These are phyloP conservation scores for Porites australiensis DNA, from an alignment of 64 coral and sea anemone species.

Conservation along the genomic window DNA sequence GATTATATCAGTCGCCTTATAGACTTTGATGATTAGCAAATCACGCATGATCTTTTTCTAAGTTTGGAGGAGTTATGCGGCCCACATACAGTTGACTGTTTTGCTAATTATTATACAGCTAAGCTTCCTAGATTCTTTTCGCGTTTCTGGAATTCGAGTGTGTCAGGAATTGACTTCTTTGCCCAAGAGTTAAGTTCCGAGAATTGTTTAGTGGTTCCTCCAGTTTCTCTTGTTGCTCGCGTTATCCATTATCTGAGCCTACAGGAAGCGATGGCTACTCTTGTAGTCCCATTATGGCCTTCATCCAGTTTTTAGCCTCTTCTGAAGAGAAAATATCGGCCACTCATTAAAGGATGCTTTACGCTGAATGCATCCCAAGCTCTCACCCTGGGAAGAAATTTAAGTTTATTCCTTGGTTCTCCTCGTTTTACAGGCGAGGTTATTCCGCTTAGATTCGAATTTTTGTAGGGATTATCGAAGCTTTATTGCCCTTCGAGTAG, in stretches of 20 bases:
- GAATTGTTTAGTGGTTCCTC: too few species aligned
- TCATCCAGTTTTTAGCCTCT: conserved; percentile 39
- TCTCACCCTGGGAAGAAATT: not conserved
- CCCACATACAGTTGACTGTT: conserved; percentile 19
- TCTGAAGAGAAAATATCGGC: not conserved
- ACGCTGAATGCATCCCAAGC: not conserved
- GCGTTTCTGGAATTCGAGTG: conserved; percentile 27
- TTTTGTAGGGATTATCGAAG: not conserved
- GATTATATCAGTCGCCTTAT: conserved; percentile 18
- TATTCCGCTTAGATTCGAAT: not conserved
- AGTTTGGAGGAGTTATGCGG: conserved; percentile 6
- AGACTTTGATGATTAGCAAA: conserved; percentile 33
- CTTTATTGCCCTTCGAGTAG: too few species aligned
- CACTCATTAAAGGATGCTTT: conserved; percentile 17
- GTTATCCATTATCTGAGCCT: too few species aligned
- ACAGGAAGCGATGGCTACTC: too few species aligned
- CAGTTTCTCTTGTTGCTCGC: too few species aligned
- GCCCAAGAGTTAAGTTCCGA: too few species aligned
- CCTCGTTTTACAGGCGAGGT: not conserved
- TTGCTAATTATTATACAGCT: conserved; percentile 11
- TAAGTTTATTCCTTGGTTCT: not conserved
- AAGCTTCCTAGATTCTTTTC: conserved; percentile 9
- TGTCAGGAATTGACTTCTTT: too few species aligned
- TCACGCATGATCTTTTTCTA: not conserved
- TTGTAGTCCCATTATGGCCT: conserved; percentile 38